These are phyloP conservation scores for Streptopelia turtur DNA, from an alignment of 2,797 vertebrate species.

Conservation along the genomic window DNA sequence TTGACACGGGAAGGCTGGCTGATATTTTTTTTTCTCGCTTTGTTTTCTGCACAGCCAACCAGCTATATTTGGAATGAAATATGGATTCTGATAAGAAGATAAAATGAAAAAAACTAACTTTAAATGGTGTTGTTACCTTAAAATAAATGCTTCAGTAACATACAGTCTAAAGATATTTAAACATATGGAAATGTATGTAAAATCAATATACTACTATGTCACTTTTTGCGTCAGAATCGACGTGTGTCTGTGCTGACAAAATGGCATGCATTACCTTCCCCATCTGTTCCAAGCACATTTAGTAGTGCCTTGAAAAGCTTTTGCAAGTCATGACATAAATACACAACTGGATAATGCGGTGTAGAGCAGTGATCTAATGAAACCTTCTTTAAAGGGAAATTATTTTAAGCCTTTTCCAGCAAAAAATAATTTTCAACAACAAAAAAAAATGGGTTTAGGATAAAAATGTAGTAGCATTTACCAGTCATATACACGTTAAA, in stretches of 20 bases:
- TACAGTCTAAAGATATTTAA: conserved; percentile 30
- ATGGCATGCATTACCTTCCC: conserved; percentile 68
- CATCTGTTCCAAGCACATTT: conserved; percentile 67
- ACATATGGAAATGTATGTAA: conserved; percentile 67
- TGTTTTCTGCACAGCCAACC: not conserved
- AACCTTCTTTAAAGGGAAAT: conserved; percentile 67
- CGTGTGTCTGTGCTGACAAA: conserved; percentile 63
- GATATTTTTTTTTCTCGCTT: not conserved
- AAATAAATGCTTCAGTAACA: conserved; percentile 30
- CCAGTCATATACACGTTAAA: conserved; percentile 67
- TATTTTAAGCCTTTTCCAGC: conserved; percentile 73
- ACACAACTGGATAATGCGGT: conserved; percentile 37
- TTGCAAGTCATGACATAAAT: conserved; percentile 64
- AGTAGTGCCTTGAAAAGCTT: conserved; percentile 57
- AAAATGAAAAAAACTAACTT: not conserved
- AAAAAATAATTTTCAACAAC: conserved; percentile 73
- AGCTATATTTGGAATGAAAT: conserved; percentile 13
- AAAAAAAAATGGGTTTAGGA: conserved; percentile 14
- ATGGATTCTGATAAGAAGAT: not conserved
- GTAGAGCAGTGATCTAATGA: conserved; percentile 49
- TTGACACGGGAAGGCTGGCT: not conserved
- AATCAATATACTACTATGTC: conserved; percentile 59
- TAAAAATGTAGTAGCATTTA: conserved; percentile 59
- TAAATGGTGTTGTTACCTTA: conserved; percentile 19
- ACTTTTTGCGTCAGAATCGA: conserved; percentile 65